Conservation (phyloP, 2,888 invertebrate species). For the Ornithoptera alexandrae region DNA sequence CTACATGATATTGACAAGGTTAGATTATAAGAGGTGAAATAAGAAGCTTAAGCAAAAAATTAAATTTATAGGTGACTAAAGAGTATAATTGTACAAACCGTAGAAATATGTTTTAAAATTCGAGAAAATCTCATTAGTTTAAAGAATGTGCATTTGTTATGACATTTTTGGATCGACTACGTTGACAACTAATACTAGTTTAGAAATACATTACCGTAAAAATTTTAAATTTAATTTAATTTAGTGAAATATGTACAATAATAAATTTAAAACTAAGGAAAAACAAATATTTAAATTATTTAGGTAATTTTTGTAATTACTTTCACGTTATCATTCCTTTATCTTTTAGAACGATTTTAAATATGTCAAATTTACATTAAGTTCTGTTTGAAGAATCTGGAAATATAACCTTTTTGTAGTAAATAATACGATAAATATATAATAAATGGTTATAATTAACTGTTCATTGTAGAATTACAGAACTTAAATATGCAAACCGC, state of each 20-base stretch:
- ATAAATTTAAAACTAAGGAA: too few relatives aligned
- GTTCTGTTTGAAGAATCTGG: slow-evolving; percentile 60
- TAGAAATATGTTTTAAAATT: slow-evolving; percentile 22
- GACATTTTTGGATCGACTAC: slow-evolving; percentile 10
- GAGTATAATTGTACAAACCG: neutral
- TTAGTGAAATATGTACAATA: too few relatives aligned
- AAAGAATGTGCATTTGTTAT: slow-evolving; percentile 15
- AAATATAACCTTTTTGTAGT: slow-evolving; percentile 62
- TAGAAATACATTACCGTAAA: too few relatives aligned
- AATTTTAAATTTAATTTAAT: too few relatives aligned
- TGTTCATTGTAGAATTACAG: slow-evolving; percentile 31
- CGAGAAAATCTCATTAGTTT: slow-evolving; percentile 29
- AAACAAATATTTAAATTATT: neutral
- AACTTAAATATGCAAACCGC: slow-evolving; percentile 63
- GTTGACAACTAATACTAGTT: neutral
- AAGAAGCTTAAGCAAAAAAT: too few relatives aligned
- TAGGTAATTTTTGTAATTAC: neutral
- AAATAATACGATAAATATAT: slow-evolving; percentile 33
- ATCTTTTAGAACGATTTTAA: slow-evolving; percentile 10
- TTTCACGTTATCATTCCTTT: neutral
- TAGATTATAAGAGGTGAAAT: too few relatives aligned
- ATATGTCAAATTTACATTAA: slow-evolving; percentile 31
- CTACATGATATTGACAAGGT: too few relatives aligned
- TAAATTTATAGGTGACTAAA: too few relatives aligned
- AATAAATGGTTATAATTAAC: slow-evolving; percentile 47